A percentile compares a stretch with the other conserved stretches of the same genome.
phyloP scores from a whole-genome alignment of 64 coral and sea anemone genomes.

The Montipora capricornis region DNA sequence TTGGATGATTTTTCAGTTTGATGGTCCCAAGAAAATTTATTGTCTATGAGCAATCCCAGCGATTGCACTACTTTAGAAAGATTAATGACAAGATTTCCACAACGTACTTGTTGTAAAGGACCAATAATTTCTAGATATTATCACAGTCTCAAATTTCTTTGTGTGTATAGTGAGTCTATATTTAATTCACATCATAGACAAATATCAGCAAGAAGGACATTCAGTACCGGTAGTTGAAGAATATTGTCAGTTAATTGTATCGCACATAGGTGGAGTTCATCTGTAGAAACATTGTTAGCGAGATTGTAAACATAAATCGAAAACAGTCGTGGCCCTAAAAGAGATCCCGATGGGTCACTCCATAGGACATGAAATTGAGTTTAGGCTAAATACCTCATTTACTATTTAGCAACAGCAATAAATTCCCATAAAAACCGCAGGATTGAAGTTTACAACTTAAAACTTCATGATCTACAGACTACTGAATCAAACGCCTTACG shows the following conservation, averaged over 20 bases:
- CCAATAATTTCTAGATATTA: conserved; percentile 29
- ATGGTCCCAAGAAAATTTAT: conserved; percentile 18
- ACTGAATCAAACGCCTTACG: no score
- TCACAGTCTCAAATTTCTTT: conserved; percentile 8
- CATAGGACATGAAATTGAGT: not conserved
- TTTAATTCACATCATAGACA: conserved; percentile 15
- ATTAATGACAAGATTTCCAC: not conserved
- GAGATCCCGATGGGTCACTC: not conserved
- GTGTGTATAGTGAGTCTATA: conserved; percentile 8
- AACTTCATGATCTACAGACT: no score
- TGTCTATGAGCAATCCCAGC: not conserved
- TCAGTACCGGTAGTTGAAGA: not conserved
- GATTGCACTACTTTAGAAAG: not conserved
- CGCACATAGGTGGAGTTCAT: not conserved
- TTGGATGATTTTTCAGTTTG: not conserved
- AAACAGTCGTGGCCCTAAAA: not conserved
- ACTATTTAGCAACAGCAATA: no score
- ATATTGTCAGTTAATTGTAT: not conserved
- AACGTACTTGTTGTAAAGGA: conserved; percentile 5
- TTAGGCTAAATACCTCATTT: no score
- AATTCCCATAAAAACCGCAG: no score
- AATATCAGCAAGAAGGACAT: conserved; percentile 9
- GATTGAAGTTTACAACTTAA: no score
- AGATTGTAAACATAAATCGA: not conserved
- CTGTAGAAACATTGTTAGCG: not conserved